Evolutionary conservation across 2,888 invertebrate species (phyloP).

Genomic region (Polydrusus pterygomalis): DNA sequence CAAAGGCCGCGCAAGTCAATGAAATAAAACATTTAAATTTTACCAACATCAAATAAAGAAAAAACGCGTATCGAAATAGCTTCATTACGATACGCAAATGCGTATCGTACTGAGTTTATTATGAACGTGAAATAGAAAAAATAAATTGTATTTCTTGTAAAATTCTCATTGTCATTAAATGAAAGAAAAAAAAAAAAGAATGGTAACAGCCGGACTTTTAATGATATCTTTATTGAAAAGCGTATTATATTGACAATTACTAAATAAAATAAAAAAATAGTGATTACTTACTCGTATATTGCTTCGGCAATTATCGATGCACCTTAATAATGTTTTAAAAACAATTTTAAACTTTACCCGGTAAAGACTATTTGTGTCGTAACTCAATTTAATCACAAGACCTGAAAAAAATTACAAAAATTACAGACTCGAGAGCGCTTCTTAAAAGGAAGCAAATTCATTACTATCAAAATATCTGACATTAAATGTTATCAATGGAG

Average conservation of each 20-base stretch:
- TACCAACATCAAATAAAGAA: too few relatives aligned
- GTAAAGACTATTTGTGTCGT: constrained; percentile 9
- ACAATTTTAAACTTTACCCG: constrained; percentile 19
- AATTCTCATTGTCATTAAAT: too few relatives aligned
- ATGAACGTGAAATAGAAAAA: too few relatives aligned
- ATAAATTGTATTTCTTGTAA: too few relatives aligned
- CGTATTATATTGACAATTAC: constrained; percentile 14
- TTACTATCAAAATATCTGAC: constrained; percentile 41
- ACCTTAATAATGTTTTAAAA: constrained; percentile 17
- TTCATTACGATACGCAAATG: too few relatives aligned
- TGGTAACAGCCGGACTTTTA: too few relatives aligned
- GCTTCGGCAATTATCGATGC: constrained; percentile 27
- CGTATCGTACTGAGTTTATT: too few relatives aligned
- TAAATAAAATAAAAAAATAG: constrained; percentile 3
- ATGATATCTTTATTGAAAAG: background rate
- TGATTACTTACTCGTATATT: constrained; percentile 1
- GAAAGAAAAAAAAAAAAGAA: too few relatives aligned
- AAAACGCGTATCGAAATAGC: too few relatives aligned
- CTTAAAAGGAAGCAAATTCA: constrained; percentile 36
- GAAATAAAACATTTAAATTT: too few relatives aligned
- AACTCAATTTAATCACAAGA: constrained; percentile 21
- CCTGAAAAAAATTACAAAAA: constrained; percentile 22
- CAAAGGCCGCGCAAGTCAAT: too few relatives aligned
- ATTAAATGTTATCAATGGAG: constrained; percentile 51
- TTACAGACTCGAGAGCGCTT: constrained; percentile 25